Evolutionary conservation across 2,797 vertebrate genomes (phyloP).

Genomic region (Peromyscus eremicus): DNA sequence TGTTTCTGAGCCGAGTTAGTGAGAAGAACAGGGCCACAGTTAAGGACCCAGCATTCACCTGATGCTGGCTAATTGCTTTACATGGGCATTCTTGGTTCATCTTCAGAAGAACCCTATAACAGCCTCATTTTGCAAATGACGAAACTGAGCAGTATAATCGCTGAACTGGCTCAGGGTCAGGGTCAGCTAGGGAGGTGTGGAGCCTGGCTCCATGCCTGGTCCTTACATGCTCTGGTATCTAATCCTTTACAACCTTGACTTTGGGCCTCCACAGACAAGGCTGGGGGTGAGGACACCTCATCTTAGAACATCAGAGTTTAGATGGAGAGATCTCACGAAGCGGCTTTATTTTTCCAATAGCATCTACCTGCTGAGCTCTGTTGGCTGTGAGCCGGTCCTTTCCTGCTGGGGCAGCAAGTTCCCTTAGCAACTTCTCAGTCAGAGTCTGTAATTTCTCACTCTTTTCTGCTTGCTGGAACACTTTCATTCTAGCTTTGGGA

Average conservation of each 20-base stretch:
- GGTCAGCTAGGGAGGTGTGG: background rate
- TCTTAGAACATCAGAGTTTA: background rate
- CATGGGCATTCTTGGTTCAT: background rate
- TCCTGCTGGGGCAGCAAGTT: slow-evolving; percentile 54
- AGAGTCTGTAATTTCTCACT: background rate
- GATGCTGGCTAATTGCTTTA: background rate
- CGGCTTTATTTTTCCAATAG: slow-evolving; percentile 42
- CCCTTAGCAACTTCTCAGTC: slow-evolving; percentile 62
- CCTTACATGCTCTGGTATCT: background rate
- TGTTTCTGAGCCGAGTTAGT: background rate
- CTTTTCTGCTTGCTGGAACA: slow-evolving; percentile 38
- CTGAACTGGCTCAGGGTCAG: background rate
- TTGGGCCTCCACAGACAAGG: background rate
- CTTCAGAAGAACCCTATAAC: background rate
- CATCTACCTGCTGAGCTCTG: background rate
- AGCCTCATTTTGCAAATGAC: background rate
- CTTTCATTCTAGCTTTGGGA: slow-evolving; percentile 49
- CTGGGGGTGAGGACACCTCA: background rate
- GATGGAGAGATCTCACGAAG: background rate
- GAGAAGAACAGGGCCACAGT: background rate
- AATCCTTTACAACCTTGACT: background rate
- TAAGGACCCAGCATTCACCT: background rate
- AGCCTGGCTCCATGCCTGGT: background rate
- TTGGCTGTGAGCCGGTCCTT: background rate
- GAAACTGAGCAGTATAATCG: background rate